Base-by-base conservation (phyloP, 53 echinoderm and acorn worm species). In the Apostichopus leukothele region DNA sequence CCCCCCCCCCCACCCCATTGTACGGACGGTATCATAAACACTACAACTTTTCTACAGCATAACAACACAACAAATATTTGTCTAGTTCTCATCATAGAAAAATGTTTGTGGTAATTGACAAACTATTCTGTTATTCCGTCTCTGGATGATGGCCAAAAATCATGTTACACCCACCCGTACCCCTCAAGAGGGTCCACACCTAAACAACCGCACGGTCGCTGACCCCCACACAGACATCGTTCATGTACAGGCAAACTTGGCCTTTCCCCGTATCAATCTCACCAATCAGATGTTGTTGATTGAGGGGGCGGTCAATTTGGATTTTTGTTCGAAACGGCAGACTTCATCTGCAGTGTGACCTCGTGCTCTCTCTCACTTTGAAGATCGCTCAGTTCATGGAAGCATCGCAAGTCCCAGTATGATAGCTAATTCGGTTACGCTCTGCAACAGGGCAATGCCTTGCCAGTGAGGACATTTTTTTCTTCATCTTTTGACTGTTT, bases 391-490 rank as follows among this genome's bases (percentile, higher is more conserved):
- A 23, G 21, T 81, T 55, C 21, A 21, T 54, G 18, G 55, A 55
- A 81, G 81, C 54, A 81, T 51, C 21, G 20, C 54, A 39, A 27
- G 39, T 81, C 81, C 6, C 81, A 81, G 81, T 81, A 55, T 54
- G 81, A 54, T 21, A 54, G 54, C 81, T 81, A 81, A 81, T 81
- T 81, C 81, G 55, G 55, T 81, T 81, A 59, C 81, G 21, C 55
- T 81, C 68, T 14, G 16, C 5, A 68, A 68, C 11, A 68, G 68
- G 68, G 14, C 68, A n/a, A 68, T 68, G 68, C 68, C 19, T 68
- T 14, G 16, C 6, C 57, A 16, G 50, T 22, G 23, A 76, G 50
- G 39, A 39, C 39, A 39, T 39, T 39, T 39, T 39, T 39, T 27
- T 10, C 76, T 75, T n/a, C 13, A 0, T 1, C 50, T 27, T 50